Evolutionary conservation across 2,888 invertebrate genomes (phyloP).

Genomic region (Rhabditophanes sp.): DNA sequence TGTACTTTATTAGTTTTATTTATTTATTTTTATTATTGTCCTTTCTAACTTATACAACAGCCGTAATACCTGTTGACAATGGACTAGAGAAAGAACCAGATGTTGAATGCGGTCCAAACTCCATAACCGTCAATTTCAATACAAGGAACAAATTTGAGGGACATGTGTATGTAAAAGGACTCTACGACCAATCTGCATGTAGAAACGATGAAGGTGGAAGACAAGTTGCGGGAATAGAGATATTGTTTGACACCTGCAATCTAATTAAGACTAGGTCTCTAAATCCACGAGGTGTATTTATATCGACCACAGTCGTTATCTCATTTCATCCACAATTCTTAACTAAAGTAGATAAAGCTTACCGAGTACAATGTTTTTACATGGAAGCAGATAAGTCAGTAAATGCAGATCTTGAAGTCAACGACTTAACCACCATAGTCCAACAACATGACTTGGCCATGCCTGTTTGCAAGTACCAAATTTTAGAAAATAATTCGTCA

Average conservation of each 20-base stretch:
- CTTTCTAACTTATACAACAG: too few species aligned
- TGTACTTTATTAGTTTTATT: too few species aligned
- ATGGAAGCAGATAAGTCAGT: constrained; percentile 44
- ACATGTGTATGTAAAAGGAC: constrained; percentile 37
- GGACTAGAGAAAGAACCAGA: constrained; percentile 44
- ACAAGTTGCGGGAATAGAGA: constrained; percentile 40
- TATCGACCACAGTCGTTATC: constrained; percentile 41
- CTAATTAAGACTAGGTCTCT: constrained; percentile 40
- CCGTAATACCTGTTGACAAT: constrained; percentile 40
- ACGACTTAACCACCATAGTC: constrained; percentile 41
- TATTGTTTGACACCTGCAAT: constrained; percentile 43
- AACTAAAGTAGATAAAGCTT: constrained; percentile 39
- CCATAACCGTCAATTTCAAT: constrained; percentile 44
- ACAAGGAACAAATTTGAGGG: constrained; percentile 37
- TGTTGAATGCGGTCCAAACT: constrained; percentile 43
- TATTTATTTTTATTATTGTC: too few species aligned
- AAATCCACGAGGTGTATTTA: constrained; percentile 43
- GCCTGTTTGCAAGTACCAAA: constrained; percentile 41
- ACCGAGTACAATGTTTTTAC: constrained; percentile 44
- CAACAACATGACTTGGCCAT: constrained; percentile 42
- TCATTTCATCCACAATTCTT: constrained; percentile 44
- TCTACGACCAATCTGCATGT: constrained; percentile 38
- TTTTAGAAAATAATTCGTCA: constrained; percentile 40
- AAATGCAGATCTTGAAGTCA: constrained; percentile 38
- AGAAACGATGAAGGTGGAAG: constrained; percentile 37